phyloP scores from a whole-genome alignment of 2,113 vertebrate genomes.

The Sapayoa aenigma region DNA sequence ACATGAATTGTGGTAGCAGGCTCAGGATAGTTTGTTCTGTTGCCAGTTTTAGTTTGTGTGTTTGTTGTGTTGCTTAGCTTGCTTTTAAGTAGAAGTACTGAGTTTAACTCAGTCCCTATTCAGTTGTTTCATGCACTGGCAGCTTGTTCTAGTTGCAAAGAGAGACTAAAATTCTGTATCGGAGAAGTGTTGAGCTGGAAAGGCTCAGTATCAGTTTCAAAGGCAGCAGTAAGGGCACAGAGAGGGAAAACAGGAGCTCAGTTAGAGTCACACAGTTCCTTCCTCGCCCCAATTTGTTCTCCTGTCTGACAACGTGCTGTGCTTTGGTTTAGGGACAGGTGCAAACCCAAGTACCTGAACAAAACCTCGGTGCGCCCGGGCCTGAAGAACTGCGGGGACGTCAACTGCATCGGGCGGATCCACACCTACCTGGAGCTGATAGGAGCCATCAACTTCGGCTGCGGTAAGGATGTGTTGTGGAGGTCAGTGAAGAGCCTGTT shows the following conservation, averaged over 20 bases:
- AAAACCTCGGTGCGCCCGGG: conserved; percentile 97
- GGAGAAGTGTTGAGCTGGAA: background rate
- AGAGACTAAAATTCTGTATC: background rate
- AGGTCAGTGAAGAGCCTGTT: accelerated
- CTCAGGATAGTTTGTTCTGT: background rate
- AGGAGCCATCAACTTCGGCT: conserved; percentile 96
- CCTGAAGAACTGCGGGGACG: conserved; percentile 96
- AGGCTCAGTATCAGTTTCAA: background rate
- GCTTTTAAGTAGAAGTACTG: background rate
- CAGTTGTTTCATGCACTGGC: background rate
- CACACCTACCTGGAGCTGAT: conserved; percentile 96
- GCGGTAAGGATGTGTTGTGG: conserved; percentile 77
- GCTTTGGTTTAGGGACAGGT: conserved; percentile 80
- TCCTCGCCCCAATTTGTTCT: accelerated
- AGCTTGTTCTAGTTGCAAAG: background rate
- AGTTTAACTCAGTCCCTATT: background rate
- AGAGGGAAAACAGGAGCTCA: background rate
- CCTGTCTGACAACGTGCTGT: conserved; percentile 7
- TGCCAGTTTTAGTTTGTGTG: background rate
- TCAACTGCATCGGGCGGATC: conserved; percentile 97
- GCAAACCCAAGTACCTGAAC: conserved; percentile 94
- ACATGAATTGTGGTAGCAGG: background rate
- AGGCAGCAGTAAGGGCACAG: background rate
- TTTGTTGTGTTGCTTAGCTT: background rate
- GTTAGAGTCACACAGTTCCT: background rate